A percentile compares a stretch with the other conserved stretches of the same genome.
These are phyloP conservation scores for Halcyon badia DNA, from an alignment of 2,797 vertebrate species.

Conservation along the genomic window DNA sequence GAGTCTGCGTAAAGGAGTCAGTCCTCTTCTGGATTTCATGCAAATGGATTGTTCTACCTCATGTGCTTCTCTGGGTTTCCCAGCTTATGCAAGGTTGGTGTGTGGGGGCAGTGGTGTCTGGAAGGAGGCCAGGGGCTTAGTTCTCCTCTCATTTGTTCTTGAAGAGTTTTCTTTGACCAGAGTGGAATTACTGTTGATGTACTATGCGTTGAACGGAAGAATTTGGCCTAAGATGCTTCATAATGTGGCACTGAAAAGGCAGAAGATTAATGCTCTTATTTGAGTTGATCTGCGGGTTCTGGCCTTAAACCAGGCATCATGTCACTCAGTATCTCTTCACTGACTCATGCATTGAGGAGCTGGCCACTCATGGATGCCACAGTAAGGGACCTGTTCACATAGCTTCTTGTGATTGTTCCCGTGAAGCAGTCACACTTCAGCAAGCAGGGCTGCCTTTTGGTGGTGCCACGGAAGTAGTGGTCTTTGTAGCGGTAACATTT, in stretches of 20 bases:
- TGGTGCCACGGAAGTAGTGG: not conserved
- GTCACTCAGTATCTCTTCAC: not conserved
- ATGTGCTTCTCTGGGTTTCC: not conserved
- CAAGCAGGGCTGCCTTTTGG: accelerated
- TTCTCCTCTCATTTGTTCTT: not conserved
- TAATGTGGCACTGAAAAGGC: not conserved
- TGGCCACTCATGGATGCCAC: accelerated
- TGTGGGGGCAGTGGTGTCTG: not conserved
- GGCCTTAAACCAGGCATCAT: not conserved
- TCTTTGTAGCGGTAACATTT: not conserved
- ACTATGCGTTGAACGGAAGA: not conserved
- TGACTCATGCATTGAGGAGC: not conserved
- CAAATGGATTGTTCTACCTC: not conserved
- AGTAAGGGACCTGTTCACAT: not conserved
- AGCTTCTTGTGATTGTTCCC: not conserved
- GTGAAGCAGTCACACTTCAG: not conserved
- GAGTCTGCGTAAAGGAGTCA: not conserved
- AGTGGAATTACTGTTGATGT: not conserved
- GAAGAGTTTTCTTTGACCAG: not conserved
- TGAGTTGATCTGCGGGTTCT: not conserved
- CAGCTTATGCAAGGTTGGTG: not conserved
- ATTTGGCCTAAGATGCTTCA: not conserved
- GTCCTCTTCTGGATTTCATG: not conserved
- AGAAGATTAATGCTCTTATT: not conserved
- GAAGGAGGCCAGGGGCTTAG: not conserved